Base-by-base conservation (phyloP, 2,113 vertebrate species). In the Tonatia bakeri region DNA sequence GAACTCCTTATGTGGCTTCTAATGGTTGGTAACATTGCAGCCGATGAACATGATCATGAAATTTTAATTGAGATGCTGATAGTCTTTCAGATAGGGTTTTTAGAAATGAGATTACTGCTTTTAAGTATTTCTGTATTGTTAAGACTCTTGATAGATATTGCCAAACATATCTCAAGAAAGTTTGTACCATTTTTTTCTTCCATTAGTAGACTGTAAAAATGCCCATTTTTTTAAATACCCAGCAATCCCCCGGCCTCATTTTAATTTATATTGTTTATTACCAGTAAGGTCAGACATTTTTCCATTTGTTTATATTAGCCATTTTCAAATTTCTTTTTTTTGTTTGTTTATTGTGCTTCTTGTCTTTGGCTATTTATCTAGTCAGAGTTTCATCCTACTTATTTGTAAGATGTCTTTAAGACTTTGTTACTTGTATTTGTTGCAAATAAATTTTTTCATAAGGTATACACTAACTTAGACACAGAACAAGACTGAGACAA, bases 401-500 rank as follows among this genome's bases (percentile, higher is more conserved):
- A 43, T 82, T 94, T 87, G 10, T 79, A 72, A 83, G 24, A 77
- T 65, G 40, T 84, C 45, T 84, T 86, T 83, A 83, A 94, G 36
- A 94, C 43, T 93, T 86, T 91, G 40, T 73, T 94, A 72, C 5
- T 54, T 75, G 12, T 31, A n/a, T 75, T 86, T 93, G 47, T 90
- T 75, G 40, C 20, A 96, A 65, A 81, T 65, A 90, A 86, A 90
- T 59, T 75, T 90, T 43, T 40, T 81, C 86, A 64, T 79, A 52
- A 92, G 31, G n/a, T 79, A 10, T 88, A 61, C 20, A 52, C 24
- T 81, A 83, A 67, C 28, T 93, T 80, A 93, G 91, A 90, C 24
- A 13, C 76, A 87, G 56, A 91, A 50, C 45, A 47, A 82, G 33
- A 50, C 80, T 43, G n/a, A 80, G 72, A 70, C 52, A 79, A 90